Conservation (phyloP, 2,888 invertebrate species). For the Dasypolia templi region DNA sequence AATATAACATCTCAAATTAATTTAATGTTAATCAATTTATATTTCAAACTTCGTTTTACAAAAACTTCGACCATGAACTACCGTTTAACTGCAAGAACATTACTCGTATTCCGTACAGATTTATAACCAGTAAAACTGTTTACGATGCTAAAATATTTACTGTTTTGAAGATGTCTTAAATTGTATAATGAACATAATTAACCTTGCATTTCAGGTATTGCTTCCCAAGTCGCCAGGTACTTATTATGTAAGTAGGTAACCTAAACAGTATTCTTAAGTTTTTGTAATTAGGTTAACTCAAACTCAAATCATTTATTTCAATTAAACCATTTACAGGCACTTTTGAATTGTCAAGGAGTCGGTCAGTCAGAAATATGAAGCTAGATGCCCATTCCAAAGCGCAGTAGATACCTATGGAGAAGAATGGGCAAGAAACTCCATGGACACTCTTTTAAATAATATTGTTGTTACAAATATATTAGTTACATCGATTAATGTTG, state of each 20-base stretch:
- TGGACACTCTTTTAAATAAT: no score
- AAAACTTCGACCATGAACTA: constrained; percentile 29
- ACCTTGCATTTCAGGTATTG: constrained; percentile 7
- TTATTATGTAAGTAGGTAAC: not conserved
- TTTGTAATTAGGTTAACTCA: not conserved
- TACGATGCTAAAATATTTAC: constrained; percentile 36
- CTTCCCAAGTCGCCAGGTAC: not conserved
- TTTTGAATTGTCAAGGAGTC: no score
- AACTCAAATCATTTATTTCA: no score
- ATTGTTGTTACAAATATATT: no score
- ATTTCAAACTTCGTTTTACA: constrained; percentile 16
- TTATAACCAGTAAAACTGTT: constrained; percentile 52
- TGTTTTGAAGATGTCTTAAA: constrained; percentile 19
- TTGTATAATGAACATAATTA: constrained; percentile 17
- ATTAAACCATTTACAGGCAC: no score
- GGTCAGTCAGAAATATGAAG: no score
- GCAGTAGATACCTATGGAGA: no score
- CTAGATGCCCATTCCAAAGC: no score
- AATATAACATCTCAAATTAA: not conserved
- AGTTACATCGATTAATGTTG: no score
- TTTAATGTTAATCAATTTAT: not conserved
- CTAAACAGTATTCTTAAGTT: not conserved
- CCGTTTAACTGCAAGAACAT: constrained; percentile 37
- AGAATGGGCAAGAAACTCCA: no score
- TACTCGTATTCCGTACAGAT: constrained; percentile 35